These are phyloP conservation scores for Poeciliopsis occidentalis DNA, from an alignment of 2,113 vertebrate species.

Conservation along the genomic window DNA sequence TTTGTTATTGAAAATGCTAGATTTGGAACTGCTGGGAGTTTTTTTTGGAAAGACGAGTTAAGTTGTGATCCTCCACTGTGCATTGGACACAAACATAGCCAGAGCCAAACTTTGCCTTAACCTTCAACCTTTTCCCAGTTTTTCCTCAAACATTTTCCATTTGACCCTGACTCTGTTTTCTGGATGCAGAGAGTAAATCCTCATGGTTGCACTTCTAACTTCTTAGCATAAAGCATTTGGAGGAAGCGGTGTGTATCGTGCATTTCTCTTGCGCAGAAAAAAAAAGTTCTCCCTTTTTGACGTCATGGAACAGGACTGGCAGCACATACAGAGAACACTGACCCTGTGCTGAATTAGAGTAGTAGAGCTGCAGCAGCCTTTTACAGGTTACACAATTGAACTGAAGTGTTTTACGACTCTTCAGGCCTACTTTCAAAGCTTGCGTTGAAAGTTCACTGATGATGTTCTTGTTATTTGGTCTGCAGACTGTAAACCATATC, in stretches of 20 bases:
- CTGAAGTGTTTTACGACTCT: not conserved
- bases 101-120: no score
- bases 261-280: not conserved
- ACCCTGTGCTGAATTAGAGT: not conserved
- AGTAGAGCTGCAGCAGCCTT: slow-evolving; percentile 25
- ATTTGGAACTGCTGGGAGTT: no score
- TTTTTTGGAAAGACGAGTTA: no score
- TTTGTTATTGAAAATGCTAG: no score
- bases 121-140: not conserved
- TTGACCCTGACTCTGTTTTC: not conserved
- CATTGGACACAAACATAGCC: no score
- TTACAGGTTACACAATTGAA: slow-evolving; percentile 20
- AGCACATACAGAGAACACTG: slow-evolving; percentile 8
- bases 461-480: not conserved
- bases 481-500: not conserved
- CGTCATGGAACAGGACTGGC: slow-evolving; percentile 19
- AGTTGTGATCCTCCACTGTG: no score
- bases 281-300: not conserved
- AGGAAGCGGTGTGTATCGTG: not conserved
- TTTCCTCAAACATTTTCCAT: not conserved
- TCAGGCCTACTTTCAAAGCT: not conserved
- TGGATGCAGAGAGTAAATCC: not conserved
- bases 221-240: not conserved
- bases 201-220: not conserved
- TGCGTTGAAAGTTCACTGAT: slow-evolving; percentile 11